phyloP scores from a whole-genome alignment of 2,888 invertebrate species.

The Drosophila infuscata region DNA sequence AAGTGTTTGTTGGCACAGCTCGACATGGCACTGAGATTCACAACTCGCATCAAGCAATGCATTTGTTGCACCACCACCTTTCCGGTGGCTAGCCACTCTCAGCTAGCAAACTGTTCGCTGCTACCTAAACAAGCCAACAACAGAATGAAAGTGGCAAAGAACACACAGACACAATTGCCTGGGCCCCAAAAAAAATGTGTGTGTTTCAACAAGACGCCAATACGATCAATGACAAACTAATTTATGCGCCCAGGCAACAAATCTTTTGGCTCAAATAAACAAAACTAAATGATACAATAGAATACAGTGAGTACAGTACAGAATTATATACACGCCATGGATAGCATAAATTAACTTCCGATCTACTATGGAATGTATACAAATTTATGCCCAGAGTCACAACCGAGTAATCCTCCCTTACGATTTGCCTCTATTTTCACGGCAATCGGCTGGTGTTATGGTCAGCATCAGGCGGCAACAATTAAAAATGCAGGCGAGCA shows the following conservation, averaged over 20 bases:
- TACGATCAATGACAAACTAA: conserved; percentile 75
- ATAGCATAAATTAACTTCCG: conserved; percentile 77
- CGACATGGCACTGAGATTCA: conserved; percentile 44
- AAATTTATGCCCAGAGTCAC: conserved; percentile 64
- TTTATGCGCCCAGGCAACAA: conserved; percentile 77
- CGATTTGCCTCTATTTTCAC: conserved; percentile 1
- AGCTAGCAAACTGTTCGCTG: conserved; percentile 6
- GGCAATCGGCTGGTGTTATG: conserved; percentile 68
- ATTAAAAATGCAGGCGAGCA: conserved; percentile 74
- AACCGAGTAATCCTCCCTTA: conserved; percentile 19
- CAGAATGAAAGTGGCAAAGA: conserved; percentile 34
- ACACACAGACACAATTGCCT: conserved; percentile 24
- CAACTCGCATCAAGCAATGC: conserved; percentile 41
- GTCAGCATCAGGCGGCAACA: conserved; percentile 79
- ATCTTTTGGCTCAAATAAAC: conserved; percentile 76
- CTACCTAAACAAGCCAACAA: conserved; percentile 42
- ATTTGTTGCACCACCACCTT: conserved; percentile 51
- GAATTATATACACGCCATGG: conserved; percentile 39
- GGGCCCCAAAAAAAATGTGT: conserved; percentile 8
- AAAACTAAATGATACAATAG: conserved; percentile 61
- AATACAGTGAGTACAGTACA: not conserved
- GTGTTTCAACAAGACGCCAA: conserved; percentile 58
- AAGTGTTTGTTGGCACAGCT: conserved; percentile 69
- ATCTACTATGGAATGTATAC: conserved; percentile 66
- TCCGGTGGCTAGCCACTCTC: conserved; percentile 29